Conservation (phyloP, 2,113 vertebrate species). For the Sitta europaea region DNA sequence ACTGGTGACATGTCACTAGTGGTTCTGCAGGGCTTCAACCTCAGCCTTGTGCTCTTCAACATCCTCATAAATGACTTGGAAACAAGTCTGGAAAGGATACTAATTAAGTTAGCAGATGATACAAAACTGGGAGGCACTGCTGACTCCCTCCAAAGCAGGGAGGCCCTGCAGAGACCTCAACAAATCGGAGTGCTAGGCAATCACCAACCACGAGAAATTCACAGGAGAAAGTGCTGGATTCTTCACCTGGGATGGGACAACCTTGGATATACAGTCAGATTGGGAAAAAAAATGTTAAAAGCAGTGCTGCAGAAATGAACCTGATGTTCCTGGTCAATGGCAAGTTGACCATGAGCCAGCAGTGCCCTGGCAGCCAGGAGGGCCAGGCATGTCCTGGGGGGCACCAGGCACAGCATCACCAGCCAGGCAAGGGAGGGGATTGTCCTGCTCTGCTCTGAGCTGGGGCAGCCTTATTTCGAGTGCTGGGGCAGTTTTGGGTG, state of each 20-base stretch:
- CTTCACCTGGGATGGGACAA: background rate
- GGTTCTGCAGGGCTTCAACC: background rate
- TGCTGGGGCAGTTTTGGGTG: background rate
- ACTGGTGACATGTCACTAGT: too few species aligned
- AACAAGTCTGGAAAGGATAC: background rate
- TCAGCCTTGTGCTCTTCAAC: background rate
- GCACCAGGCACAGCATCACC: background rate
- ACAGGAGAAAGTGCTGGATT: background rate
- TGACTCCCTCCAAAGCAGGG: background rate
- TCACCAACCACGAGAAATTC: background rate
- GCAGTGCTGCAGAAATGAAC: accelerated
- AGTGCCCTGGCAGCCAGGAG: background rate
- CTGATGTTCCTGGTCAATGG: accelerated
- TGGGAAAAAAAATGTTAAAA: background rate
- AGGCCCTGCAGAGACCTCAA: background rate
- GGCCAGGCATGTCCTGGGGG: accelerated
- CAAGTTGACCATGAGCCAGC: accelerated
- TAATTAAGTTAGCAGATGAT: background rate
- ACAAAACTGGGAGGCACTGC: background rate
- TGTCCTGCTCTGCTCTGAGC: accelerated
- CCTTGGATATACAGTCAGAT: background rate
- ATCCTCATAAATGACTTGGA: background rate
- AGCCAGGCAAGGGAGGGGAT: accelerated
- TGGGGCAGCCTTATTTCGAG: accelerated
- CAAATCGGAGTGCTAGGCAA: background rate